Evolutionary conservation across 2,797 vertebrate genomes (phyloP).

Genomic region (Allobates femoralis): DNA sequence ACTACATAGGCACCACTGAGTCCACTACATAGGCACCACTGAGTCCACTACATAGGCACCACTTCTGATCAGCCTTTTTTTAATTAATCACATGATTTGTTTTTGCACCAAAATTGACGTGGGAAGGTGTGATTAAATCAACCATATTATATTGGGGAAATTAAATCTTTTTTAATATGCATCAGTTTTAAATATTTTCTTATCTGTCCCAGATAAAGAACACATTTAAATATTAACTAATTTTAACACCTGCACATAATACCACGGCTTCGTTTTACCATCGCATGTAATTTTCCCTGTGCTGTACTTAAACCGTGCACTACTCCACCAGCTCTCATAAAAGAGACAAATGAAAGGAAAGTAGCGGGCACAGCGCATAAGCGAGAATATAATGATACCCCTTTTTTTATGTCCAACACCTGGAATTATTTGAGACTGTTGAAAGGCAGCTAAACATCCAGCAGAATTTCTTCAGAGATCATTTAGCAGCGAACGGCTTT

Average conservation of each 20-base stretch:
- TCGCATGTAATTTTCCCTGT: constrained; percentile 19
- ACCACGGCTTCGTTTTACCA: constrained; percentile 9
- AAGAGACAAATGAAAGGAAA: constrained; percentile 35
- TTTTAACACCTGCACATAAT: constrained; percentile 38
- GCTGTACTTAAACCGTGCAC: not conserved
- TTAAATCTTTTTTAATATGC: not conserved
- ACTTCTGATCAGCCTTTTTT: too few species aligned
- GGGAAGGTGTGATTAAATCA: not conserved
- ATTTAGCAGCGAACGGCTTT: constrained; percentile 15
- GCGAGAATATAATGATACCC: constrained; percentile 32
- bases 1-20: too few species aligned
- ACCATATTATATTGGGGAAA: not conserved
- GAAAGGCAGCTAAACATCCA: constrained; percentile 19
- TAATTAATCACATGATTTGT: not conserved
- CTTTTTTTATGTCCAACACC: constrained; percentile 46
- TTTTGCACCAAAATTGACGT: not conserved
- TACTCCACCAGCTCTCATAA: constrained; percentile 6
- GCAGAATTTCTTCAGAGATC: not conserved
- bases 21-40: too few species aligned
- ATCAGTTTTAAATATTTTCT: not conserved
- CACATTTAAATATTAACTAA: constrained; percentile 19
- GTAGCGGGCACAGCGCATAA: not conserved
- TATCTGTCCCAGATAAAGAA: constrained; percentile 12
- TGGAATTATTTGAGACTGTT: constrained; percentile 36
- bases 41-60: too few species aligned